Evolutionary conservation across 2,888 invertebrate genomes (phyloP).

Genomic region (Gymnocheta viridis): DNA sequence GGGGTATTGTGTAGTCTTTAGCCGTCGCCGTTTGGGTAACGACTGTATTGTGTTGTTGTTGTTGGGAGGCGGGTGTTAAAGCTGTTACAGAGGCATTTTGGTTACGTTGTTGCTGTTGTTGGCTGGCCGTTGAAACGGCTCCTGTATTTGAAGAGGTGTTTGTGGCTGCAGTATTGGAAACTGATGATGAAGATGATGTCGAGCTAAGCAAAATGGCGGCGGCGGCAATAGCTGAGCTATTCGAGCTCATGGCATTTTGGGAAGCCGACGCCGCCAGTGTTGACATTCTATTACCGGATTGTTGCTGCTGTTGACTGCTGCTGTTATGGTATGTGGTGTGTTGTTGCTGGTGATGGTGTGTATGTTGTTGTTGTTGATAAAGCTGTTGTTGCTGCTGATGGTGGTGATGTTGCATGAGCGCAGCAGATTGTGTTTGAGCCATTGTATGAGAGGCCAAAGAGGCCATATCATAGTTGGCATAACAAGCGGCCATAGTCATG

Average conservation of each 20-base stretch:
- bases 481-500: conserved; percentile 82
- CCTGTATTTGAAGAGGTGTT: conserved; percentile 71
- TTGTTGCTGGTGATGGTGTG: conserved; percentile 73
- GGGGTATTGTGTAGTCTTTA: conserved; percentile 92
- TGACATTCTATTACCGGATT: conserved; percentile 63
- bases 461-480: conserved; percentile 81
- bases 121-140: conserved; percentile 63
- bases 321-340: conserved; percentile 55
- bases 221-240: conserved; percentile 69
- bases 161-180: conserved; percentile 64
- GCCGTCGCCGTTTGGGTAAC: conserved; percentile 54
- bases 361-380: conserved; percentile 57
- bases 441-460: conserved; percentile 79
- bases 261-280: conserved; percentile 71
- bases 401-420: conserved; percentile 69
- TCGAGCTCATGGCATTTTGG: conserved; percentile 61
- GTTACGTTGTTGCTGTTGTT: conserved; percentile 68
- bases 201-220: conserved; percentile 68
- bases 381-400: conserved; percentile 66
- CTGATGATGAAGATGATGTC: conserved; percentile 68
- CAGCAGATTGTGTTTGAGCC: conserved; percentile 73
- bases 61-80: conserved; percentile 72
- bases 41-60: conserved; percentile 73
- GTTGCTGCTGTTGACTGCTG: conserved; percentile 52
- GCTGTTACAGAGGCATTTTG: conserved; percentile 71